Conservation (phyloP, 2,113 vertebrate genomes). For the Corydoras sp. region DNA sequence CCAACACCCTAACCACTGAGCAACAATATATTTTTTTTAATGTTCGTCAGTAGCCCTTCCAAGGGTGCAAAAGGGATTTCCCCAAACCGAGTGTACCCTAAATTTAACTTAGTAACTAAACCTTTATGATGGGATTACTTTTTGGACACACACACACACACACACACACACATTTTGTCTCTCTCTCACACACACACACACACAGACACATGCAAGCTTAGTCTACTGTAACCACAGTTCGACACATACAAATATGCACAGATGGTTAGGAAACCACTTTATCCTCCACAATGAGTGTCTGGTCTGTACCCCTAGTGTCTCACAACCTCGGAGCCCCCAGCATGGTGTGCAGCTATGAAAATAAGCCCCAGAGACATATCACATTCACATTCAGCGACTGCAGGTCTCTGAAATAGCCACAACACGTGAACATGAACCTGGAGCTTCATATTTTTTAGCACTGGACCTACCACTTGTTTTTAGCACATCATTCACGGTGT, state of each 20-base stretch:
- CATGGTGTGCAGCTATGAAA: slow-evolving; percentile 42
- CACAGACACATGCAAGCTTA: background rate
- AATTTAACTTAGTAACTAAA: slow-evolving; percentile 16
- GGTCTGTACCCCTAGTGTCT: slow-evolving; percentile 23
- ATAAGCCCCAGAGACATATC: slow-evolving; percentile 50
- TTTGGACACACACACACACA: background rate
- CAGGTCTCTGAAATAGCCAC: slow-evolving; percentile 42
- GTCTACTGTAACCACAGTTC: background rate
- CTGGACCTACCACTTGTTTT: background rate
- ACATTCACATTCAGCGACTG: slow-evolving; percentile 40
- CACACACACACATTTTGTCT: too few relatives aligned
- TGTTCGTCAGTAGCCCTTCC: too few relatives aligned
- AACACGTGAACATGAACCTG: slow-evolving; percentile 43
- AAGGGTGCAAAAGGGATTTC: background rate
- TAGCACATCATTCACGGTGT: slow-evolving; percentile 9
- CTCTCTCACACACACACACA: too few relatives aligned
- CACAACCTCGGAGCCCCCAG: slow-evolving; percentile 31
- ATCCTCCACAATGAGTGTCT: background rate
- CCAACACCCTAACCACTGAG: too few relatives aligned
- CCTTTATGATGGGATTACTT: background rate
- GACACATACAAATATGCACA: background rate
- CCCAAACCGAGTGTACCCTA: background rate
- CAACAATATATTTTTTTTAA: too few relatives aligned
- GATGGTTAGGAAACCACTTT: background rate
- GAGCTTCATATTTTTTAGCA: slow-evolving; percentile 20